Base-by-base conservation (phyloP, 2,113 vertebrate species). In the Casuarius casuarius region DNA sequence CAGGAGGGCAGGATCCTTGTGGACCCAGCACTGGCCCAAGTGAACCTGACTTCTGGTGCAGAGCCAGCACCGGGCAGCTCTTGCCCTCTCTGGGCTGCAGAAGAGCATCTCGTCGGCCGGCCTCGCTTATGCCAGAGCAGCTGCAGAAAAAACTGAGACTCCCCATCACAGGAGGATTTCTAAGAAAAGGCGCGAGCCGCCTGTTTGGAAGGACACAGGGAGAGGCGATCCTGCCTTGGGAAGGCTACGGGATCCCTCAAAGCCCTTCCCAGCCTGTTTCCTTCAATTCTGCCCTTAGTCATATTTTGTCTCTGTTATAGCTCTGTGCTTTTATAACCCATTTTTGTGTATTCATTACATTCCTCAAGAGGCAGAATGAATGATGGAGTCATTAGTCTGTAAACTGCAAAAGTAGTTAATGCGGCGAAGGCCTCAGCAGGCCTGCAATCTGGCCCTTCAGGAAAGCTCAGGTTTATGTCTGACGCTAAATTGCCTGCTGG, bases 1-100 rank as follows among this genome's bases (percentile, higher is more conserved):
- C 4, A 0, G 2, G 44, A 70, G 42, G 22, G 33, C 79, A 52
- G 74, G 65, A 33, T 65, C 44, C 2, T 5, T 1, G 3, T 26
- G 10, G 31, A 54, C 1, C 18, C 49, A 4, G 38, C 12, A 9
- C 25, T 46, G 2, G 2, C 11, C 52, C 16, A 31, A 46, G n/a
- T 9, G 22, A 79, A 38, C 52, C 66, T 18, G 20, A 10, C 13
- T 29, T 19, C 19, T 63, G 61, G 38, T 17, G 73, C n/a, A 2
- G 31, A 58, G 77, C 2, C 0, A 2, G 46, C 10, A 13, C 17
- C 19, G 9, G n/a, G 58, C 71, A 42, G 38, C 3, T 19, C 71
- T 54, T 40, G 44, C 17, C 51, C 52, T 22, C 51, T 2, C 26
- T 0, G 7, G 72, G 65, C 58, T 66, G 71, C 38, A 31, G 7